Evolutionary conservation across 2,113 vertebrate genomes (phyloP).

Genomic region (Verasper variegatus): DNA sequence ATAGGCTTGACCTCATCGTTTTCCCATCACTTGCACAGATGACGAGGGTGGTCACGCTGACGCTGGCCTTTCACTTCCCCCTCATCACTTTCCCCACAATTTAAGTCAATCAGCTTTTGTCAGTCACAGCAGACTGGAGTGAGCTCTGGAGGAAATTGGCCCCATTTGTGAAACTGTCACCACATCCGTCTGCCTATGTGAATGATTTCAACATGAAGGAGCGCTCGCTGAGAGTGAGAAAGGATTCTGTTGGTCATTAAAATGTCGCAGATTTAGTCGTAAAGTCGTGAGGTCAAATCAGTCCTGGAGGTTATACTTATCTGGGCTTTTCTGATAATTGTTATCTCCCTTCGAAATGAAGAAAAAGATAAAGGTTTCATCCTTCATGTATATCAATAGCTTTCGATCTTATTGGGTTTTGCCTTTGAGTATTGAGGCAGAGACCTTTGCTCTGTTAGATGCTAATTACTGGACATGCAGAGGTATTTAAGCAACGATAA

Average conservation of each 20-base stretch:
- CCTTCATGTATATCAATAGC: not conserved
- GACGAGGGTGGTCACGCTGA: constrained; percentile 18
- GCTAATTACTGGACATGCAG: not conserved
- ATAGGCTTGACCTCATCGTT: constrained; percentile 18
- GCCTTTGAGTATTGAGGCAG: too few species aligned
- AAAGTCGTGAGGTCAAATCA: not conserved
- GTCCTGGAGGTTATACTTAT: not conserved
- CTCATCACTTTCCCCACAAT: constrained; percentile 33
- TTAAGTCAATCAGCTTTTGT: constrained; percentile 32
- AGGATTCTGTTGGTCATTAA: not conserved
- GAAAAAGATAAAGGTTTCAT: not conserved
- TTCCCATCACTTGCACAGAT: constrained; percentile 34
- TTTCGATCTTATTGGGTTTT: too few species aligned
- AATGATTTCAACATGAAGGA: not conserved
- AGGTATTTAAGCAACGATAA: not conserved
- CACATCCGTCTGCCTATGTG: not conserved
- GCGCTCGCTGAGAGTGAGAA: not conserved
- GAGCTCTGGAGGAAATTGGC: constrained; percentile 1
- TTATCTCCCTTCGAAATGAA: not conserved
- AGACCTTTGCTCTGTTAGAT: not conserved
- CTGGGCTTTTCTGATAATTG: not conserved
- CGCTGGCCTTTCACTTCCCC: constrained; percentile 26
- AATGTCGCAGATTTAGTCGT: not conserved
- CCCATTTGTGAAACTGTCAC: constrained; percentile 15
- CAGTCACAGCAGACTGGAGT: not conserved